Percentiles rank a stretch among this genome's conserved stretches.
phyloP scores from a whole-genome alignment of 2,113 vertebrate species.

The Sorex araneus region DNA sequence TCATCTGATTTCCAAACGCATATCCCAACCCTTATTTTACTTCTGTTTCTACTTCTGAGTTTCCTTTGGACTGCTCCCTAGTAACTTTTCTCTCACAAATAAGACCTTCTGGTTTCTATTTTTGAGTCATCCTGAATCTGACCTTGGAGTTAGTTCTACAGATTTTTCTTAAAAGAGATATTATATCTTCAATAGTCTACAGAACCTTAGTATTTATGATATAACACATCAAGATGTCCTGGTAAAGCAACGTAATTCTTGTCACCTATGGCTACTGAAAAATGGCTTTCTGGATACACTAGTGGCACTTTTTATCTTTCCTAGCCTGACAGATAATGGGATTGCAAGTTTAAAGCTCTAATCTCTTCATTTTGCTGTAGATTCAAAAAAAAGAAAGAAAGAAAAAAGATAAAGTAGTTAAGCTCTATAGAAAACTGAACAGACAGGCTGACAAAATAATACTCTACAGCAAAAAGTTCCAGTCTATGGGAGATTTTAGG shows the following conservation, averaged over 20 bases:
- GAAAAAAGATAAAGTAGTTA: neutral
- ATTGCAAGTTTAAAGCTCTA: slow-evolving; percentile 68
- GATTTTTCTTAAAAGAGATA: slow-evolving; percentile 41
- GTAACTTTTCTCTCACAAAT: slow-evolving; percentile 35
- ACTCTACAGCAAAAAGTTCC: neutral
- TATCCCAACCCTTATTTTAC: neutral
- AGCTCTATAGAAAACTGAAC: slow-evolving; percentile 37
- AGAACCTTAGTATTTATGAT: slow-evolving; percentile 78
- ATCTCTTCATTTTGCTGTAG: slow-evolving; percentile 73
- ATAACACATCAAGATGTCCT: slow-evolving; percentile 75
- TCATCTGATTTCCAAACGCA: neutral
- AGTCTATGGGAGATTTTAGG: neutral
- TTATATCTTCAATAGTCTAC: slow-evolving; percentile 72
- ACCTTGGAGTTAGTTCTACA: slow-evolving; percentile 72
- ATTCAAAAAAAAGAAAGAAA: neutral
- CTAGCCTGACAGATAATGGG: slow-evolving; percentile 77
- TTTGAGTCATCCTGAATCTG: slow-evolving; percentile 70
- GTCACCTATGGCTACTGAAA: slow-evolving; percentile 82
- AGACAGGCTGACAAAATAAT: slow-evolving; percentile 56
- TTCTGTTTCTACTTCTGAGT: slow-evolving; percentile 24
- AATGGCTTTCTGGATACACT: slow-evolving; percentile 80
- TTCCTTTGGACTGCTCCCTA: neutral
- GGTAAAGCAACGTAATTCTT: slow-evolving; percentile 80
- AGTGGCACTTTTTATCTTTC: slow-evolving; percentile 81
- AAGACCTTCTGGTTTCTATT: slow-evolving; percentile 59